Conservation (phyloP, 92 coral and sea anemone species). For the Zoanthus sansibaricus region DNA sequence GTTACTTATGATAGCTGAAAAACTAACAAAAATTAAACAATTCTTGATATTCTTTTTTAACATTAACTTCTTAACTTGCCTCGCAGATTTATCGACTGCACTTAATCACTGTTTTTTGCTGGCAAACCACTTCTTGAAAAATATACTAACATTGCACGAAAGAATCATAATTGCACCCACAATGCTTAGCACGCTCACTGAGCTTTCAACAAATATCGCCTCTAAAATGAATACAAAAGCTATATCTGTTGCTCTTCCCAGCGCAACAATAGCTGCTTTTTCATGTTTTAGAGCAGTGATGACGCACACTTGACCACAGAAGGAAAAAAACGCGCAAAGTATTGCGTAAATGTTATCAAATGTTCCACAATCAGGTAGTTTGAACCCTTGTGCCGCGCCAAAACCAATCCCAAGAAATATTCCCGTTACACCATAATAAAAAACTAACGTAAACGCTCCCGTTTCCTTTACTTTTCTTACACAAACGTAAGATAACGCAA, state of each 20-base stretch:
- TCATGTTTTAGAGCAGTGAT: constrained; percentile 27
- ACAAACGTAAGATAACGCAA: constrained; percentile 23
- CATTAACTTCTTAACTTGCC: too few species aligned
- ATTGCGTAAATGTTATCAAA: constrained; percentile 2
- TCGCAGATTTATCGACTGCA: not conserved
- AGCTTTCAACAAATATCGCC: constrained; percentile 32
- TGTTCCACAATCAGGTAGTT: constrained; percentile 14
- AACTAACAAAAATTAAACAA: too few species aligned
- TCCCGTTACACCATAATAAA: constrained; percentile 53
- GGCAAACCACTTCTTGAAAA: constrained; percentile 46
- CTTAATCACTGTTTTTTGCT: not conserved
- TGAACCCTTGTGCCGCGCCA: not conserved
- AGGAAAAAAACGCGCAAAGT: constrained; percentile 21
- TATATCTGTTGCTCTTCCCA: constrained; percentile 68
- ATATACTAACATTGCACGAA: constrained; percentile 62
- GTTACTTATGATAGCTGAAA: too few species aligned
- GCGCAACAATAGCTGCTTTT: constrained; percentile 62
- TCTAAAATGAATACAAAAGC: constrained; percentile 71
- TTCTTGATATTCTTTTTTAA: too few species aligned
- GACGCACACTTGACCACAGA: constrained; percentile 53
- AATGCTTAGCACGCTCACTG: constrained; percentile 55
- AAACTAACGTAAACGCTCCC: constrained; percentile 34
- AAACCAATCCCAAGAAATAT: constrained; percentile 4
- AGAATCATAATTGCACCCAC: constrained; percentile 69
- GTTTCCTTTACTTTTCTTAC: constrained; percentile 45